A percentile compares a stretch with the other conserved stretches of the same genome.
phyloP scores from a whole-genome alignment of 2,888 invertebrate species.

The Metalampra italica region DNA sequence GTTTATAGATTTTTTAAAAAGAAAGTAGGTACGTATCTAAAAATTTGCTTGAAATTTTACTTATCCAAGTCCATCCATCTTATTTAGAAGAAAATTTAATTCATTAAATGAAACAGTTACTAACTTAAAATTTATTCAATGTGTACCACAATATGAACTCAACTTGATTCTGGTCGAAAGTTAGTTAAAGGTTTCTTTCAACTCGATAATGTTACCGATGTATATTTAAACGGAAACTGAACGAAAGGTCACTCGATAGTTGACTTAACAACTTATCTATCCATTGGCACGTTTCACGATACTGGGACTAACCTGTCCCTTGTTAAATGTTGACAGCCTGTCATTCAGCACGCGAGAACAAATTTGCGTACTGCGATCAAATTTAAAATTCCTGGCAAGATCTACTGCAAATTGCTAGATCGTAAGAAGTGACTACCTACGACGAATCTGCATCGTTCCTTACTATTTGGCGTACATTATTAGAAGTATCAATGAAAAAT shows the following conservation, averaged over 20 bases:
- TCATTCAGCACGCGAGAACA: conserved; percentile 41
- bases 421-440: conserved; percentile 11
- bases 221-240: neutral
- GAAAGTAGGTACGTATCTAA: conserved; percentile 20
- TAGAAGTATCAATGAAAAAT: too few species aligned
- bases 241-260: neutral
- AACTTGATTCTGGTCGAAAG: too few species aligned
- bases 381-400: conserved; percentile 38
- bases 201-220: too few species aligned
- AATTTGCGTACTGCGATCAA: conserved; percentile 40
- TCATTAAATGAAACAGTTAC: too few species aligned
- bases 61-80: too few species aligned
- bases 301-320: conserved; percentile 19
- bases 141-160: too few species aligned
- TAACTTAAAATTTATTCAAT: too few species aligned
- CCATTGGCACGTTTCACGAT: conserved; percentile 1
- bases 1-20: conserved; percentile 34
- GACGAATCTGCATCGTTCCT: conserved; percentile 19
- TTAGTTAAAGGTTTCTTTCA: too few species aligned
- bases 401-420: conserved; percentile 25
- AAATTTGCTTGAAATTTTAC: too few species aligned
- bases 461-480: too few species aligned
- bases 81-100: too few species aligned
- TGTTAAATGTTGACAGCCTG: conserved; percentile 38
- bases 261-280: conserved; percentile 12